Base-by-base conservation (phyloP, 2,797 vertebrate species). In the Bovichtus diacanthus region DNA sequence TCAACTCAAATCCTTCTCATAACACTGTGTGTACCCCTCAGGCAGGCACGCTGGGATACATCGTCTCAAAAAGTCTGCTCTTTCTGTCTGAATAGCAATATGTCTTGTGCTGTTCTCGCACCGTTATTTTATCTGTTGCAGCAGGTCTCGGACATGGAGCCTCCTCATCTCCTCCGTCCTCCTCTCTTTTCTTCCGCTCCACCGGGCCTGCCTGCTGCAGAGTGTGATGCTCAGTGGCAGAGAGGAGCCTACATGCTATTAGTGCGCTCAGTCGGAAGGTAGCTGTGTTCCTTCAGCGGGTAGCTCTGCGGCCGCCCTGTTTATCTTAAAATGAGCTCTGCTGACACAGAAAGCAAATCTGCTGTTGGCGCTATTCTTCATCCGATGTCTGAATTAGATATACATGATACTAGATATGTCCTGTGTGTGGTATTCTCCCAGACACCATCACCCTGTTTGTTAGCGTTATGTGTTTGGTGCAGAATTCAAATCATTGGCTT, bases 1-100 rank as follows among this genome's bases (percentile, higher is more conserved):
- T 94, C 92, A 91, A 81, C 88, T 92, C 88, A 89, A 91, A 94
- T 94, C 90, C 88, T 89, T 61, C 88, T 94, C 92, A 90, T 91
- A 88, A 90, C 76, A 59, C 85, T 81, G 78, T 88, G 90, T 92
- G 91, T 94, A 84, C 74, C 86, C 91, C 92, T 88, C 84, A 86
- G 92, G 94, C 92, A 71, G 83, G 34, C 81, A 66, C 82, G 62
- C 83, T 68, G 81, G 87, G 72, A 87, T 76, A 80, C 69, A 69
- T 29, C 31, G 60, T 66, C 78, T 86, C 41, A 71, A 67, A 69
- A 78, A 74, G 82, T 71, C 47, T 49, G 71, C 68, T 78, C 80
- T 67, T 85, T 88, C 82, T 83, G 88, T 92, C 91, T 85, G 88
- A 88, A 79, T 72, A 63, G 83, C 83, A 84, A 86, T 87, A 78